Conservation (phyloP, 2,797 vertebrate species). For the Thripadectes ignobilis region DNA sequence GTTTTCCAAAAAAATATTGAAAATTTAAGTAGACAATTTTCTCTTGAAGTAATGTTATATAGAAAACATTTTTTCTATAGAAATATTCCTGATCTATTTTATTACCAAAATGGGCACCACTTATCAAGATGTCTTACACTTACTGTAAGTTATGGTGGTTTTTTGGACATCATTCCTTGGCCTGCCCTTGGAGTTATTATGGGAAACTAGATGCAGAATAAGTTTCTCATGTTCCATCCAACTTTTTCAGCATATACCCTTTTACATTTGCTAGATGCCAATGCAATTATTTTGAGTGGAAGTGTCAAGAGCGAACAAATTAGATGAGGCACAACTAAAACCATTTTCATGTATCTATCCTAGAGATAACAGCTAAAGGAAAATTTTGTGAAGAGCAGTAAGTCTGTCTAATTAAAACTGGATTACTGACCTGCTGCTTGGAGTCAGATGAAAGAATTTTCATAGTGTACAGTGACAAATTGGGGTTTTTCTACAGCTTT, state of each 20-base stretch:
- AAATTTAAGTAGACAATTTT: not conserved
- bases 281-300: conserved; percentile 38
- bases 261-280: conserved; percentile 13
- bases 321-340: not conserved
- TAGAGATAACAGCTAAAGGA: not conserved
- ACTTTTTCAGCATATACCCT: not conserved
- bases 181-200: not conserved
- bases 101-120: not conserved
- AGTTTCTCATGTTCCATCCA: conserved; percentile 1
- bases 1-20: not conserved
- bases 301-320: not conserved
- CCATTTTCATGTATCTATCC: not conserved
- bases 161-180: not conserved
- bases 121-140: not conserved
- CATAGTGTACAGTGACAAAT: not conserved
- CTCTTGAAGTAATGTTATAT: not conserved
- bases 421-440: not conserved
- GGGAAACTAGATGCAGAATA: not conserved
- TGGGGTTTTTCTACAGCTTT: not conserved
- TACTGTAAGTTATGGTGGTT: not conserved
- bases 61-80: not conserved
- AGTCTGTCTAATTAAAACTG: not conserved
- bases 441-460: not conserved
- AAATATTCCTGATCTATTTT: not conserved
- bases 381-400: not conserved